Percentiles rank a stretch among this genome's conserved stretches.
Evolutionary conservation across 2,888 invertebrate genomes (phyloP).

Genomic region (Psylliodes chrysocephalus): DNA sequence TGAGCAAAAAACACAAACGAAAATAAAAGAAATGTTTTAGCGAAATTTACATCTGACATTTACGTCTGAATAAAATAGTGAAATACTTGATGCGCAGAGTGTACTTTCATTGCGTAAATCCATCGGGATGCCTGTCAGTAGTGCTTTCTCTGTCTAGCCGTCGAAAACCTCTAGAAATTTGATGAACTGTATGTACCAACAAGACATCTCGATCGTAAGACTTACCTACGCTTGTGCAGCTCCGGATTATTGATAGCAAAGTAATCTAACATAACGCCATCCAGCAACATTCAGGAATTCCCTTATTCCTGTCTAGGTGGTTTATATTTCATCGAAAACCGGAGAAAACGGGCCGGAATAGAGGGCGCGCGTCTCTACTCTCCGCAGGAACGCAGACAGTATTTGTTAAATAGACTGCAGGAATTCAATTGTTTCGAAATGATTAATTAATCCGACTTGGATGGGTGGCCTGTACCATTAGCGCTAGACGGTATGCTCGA

Average conservation of each 20-base stretch:
- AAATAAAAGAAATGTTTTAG: too few species aligned
- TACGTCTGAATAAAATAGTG: too few species aligned
- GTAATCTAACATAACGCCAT: neutral
- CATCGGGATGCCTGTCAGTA: too few species aligned
- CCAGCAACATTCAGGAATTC: neutral
- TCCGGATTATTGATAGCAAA: neutral
- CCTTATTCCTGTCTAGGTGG: neutral
- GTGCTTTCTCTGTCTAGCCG: too few species aligned
- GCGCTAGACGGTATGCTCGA: slow-evolving; percentile 40
- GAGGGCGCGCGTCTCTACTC: slow-evolving; percentile 26
- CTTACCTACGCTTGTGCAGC: neutral
- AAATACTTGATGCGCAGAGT: too few species aligned
- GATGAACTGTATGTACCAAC: too few species aligned
- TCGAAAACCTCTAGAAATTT: too few species aligned
- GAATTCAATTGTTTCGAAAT: slow-evolving; percentile 60
- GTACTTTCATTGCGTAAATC: too few species aligned
- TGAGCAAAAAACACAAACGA: too few species aligned
- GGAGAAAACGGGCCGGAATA: neutral
- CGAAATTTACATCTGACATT: too few species aligned
- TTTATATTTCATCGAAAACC: slow-evolving; percentile 30
- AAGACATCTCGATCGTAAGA: too few species aligned
- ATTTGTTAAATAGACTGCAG: slow-evolving; percentile 60
- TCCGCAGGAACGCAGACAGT: slow-evolving; percentile 58
- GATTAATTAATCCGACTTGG: slow-evolving; percentile 60
- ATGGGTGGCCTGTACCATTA: slow-evolving; percentile 19